Conservation (phyloP, 2,888 invertebrate genomes). For the Caradrina clavipalpis region DNA sequence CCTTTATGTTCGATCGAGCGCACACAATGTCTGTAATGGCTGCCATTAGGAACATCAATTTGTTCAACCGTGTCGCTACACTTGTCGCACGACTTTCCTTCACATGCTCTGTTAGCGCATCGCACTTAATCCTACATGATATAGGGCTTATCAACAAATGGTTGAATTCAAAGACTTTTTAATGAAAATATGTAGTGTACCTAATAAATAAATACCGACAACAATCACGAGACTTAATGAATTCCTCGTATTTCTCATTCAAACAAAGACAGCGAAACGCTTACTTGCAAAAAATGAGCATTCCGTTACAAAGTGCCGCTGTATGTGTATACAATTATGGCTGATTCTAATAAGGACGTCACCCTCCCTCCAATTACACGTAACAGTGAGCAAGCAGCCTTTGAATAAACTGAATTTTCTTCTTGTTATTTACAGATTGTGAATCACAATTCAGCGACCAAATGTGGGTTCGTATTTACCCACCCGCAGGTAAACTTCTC, state of each 20-base stretch:
- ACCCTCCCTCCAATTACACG: slow-evolving; percentile 65
- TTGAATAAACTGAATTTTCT: slow-evolving; percentile 74
- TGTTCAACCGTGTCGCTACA: slow-evolving; percentile 83
- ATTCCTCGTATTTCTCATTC: slow-evolving; percentile 33
- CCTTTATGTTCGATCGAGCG: slow-evolving; percentile 85
- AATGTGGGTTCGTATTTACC: slow-evolving; percentile 88
- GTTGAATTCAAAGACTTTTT: slow-evolving; percentile 8
- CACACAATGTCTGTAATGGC: slow-evolving; percentile 86
- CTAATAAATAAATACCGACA: slow-evolving; percentile 7
- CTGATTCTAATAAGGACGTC: slow-evolving; percentile 63
- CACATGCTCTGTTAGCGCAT: slow-evolving; percentile 74
- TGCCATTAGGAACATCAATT: slow-evolving; percentile 86
- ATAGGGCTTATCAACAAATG: slow-evolving; percentile 7
- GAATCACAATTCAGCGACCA: slow-evolving; percentile 85
- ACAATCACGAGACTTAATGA: slow-evolving; percentile 33
- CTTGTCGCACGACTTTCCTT: slow-evolving; percentile 81
- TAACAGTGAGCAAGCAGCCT: slow-evolving; percentile 65
- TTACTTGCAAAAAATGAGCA: slow-evolving; percentile 57
- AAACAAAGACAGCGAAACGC: slow-evolving; percentile 46
- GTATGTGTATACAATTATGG: slow-evolving; percentile 56
- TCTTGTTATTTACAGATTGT: slow-evolving; percentile 82
- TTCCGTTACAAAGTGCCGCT: slow-evolving; percentile 41
- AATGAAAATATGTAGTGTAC: neutral
- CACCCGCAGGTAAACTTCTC: slow-evolving; percentile 88
- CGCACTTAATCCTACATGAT: slow-evolving; percentile 60